Base-by-base conservation (phyloP, 2,113 vertebrate genomes). In the Paracanthobrama guichenoti region DNA sequence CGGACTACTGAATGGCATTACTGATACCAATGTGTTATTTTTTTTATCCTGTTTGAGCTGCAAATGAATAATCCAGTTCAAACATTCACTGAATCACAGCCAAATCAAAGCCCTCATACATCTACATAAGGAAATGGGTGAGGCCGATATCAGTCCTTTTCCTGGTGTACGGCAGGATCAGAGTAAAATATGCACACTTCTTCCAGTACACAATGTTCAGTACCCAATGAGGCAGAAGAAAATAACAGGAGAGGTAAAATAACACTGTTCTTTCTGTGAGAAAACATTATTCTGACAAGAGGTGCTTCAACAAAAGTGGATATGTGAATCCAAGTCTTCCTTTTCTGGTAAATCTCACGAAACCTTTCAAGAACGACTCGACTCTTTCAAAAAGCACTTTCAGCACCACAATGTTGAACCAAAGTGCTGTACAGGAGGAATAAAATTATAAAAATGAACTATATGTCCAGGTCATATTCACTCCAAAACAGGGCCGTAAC, bases 121-220 rank as follows among this genome's bases (percentile, higher is more conserved):
- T 88, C 82, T 90, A 87, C 76, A 88, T 28, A 35, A 86, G 85
- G 66, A 89, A 77, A 87, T 83, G 86, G 87, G 42, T 22, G 57
- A 75, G 78, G 79, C 77, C 26, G 28, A 18, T 67, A n/a, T 24
- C n/a, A 80, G 60, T 86, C 71, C 73, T 60, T 87, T 84, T 84
- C 86, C 87, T 90, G 85, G 88, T 91, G 83, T 78, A 75, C 7
- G 76, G 73, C 50, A 69, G 84, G 82, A 78, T 22, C 2, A 76
- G 83, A 93, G 86, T 78, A 81, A 87, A 86, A 91, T 57, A 16
- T 39, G 48, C 42, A 60, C 6, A 59, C 22, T 31, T 59, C 20
- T 22, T 42, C 12, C 28, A 78, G 75, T 9, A 31, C 22, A 83
- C 69, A 88, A 90, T 91, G 88, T 91, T 91, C 14, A 18, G 66